Evolutionary conservation across 2,888 invertebrate species (phyloP), one percentile per base, ranked within the genome.

Genomic region (Heteromurus nitidus): DNA sequence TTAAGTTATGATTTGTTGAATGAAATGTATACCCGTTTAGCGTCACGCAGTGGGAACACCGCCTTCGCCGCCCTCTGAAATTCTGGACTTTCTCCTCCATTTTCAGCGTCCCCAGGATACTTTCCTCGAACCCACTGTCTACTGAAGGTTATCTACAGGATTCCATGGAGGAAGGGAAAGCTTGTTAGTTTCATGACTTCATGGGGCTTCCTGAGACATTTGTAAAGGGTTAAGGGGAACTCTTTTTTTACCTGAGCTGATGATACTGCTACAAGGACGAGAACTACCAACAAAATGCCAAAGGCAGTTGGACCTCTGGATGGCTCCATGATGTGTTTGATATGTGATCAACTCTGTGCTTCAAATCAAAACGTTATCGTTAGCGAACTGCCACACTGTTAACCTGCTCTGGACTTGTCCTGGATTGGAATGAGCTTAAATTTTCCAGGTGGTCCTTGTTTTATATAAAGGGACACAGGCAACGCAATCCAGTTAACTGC

Each of bases 91-190:
- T 79, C 81, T 11, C 69, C 83, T 18, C 62, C 80, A 62, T 30
- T 60, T 31, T 76, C 76, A n/a, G 24, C 42, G n/a, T 83, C 82
- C 13, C 83, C 82, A 5, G 85, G 85, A 79, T 83, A 82, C 50
- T 85, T 83, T 11, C 85, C 85, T 47, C 85, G 53, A 0, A 85
- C 83, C 84, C 84, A 84, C 18, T 81, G 75, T 36, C 83, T 74
- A 24, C 79, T 79, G 60, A 85, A 85, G 7, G 84, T 85, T 0
- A 85, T 85, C 84, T 84, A 68, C 11, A 42, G 13, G 26, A 69
- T 30, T 70, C 3, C 53, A 11, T 53, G 13, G n/a, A n/a, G n/a
- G 22, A 24, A 31, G 11, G 36, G 20, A 22, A 31, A 16, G n/a
- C n/a, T n/a, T n/a, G n/a, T n/a, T n/a, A n/a, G n/a, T n/a, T n/a